phyloP scores from a whole-genome alignment of 2,888 invertebrate species.

The Nomada goodeniana region DNA sequence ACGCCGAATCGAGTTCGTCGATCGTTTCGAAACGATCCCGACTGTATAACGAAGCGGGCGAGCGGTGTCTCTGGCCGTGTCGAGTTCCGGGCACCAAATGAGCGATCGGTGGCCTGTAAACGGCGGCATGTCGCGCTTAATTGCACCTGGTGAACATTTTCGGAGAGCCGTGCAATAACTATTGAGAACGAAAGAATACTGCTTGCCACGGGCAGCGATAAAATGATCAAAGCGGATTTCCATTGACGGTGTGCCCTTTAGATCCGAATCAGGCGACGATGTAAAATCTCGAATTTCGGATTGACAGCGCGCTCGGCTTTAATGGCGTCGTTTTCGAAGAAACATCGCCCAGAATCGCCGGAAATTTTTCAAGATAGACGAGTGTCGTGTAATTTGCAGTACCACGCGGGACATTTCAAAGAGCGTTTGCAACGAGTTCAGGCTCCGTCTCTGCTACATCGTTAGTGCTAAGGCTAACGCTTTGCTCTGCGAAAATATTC shows the following conservation, averaged over 20 bases:
- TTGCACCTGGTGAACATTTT: slow-evolving; percentile 10
- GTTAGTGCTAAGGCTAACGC: background rate
- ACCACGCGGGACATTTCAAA: background rate
- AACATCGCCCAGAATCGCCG: background rate
- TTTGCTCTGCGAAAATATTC: background rate
- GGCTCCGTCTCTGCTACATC: background rate
- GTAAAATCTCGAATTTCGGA: background rate
- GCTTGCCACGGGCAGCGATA: slow-evolving; percentile 12
- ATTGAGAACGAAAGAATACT: background rate
- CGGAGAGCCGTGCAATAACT: background rate
- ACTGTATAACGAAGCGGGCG: background rate
- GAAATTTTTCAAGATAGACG: background rate
- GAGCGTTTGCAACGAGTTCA: background rate
- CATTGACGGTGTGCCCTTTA: background rate
- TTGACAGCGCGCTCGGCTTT: background rate
- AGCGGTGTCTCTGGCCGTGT: slow-evolving; percentile 7
- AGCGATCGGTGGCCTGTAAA: slow-evolving; percentile 5
- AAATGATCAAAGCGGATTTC: slow-evolving; percentile 11
- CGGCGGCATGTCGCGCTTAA: slow-evolving; percentile 18
- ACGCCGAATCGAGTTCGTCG: slow-evolving; percentile 3
- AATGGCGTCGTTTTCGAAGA: background rate
- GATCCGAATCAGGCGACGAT: background rate
- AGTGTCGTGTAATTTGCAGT: background rate
- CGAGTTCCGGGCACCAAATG: slow-evolving; percentile 5
- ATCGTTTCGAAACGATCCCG: background rate